Base-by-base conservation (phyloP, 35 echinoderm and acorn worm genomes). In the Antedon bifida region DNA sequence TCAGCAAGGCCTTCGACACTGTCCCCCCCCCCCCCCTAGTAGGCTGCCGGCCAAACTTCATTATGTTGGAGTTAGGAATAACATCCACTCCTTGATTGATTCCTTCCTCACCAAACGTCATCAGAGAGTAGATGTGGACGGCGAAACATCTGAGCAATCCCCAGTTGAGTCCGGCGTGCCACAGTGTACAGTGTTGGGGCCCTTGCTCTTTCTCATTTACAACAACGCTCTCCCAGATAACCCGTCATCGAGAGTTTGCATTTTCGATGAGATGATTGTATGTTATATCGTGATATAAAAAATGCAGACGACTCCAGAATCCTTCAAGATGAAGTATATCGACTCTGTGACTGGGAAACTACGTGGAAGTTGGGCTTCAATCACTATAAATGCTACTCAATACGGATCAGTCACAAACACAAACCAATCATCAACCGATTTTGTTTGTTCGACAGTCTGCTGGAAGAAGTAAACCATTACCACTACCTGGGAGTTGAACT, bases 351-450 rank as follows among this genome's bases (percentile, higher is more conserved):
- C 7, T 88, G 87, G 87, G 80, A 88, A 83, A 83, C 23, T 3
- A 39, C 23, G 55, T 88, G 87, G 87, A 80, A 83, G 34, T 78
- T 88, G 64, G 10, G 32, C 28, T 83, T 83, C 35, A 83, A 88
- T 56, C 23, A 46, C 3, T 28, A 33, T 30, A 88, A 88, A 46
- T 88, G 87, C 74, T 88, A 75, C 34, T 28, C 42, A 9, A 78
- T 88, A 74, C 36, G 77, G 36, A 29, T 90, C 16, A 90, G 83
- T 34, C 83, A 85, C 34, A 84, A 79, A 75, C 75, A 30, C 42
- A 81, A 36, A 36, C 83, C 44, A 75, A 81, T 79, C 39, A 31
- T 32, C 0, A 64, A 35, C 32, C 39, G 81, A 10, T 90, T 85
- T 51, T 81, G 16, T 0, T 34, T 90, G 55, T 78, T 78, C 19